Base-by-base conservation (phyloP, 2,113 vertebrate genomes). In the Rhadina sibilatrix region DNA sequence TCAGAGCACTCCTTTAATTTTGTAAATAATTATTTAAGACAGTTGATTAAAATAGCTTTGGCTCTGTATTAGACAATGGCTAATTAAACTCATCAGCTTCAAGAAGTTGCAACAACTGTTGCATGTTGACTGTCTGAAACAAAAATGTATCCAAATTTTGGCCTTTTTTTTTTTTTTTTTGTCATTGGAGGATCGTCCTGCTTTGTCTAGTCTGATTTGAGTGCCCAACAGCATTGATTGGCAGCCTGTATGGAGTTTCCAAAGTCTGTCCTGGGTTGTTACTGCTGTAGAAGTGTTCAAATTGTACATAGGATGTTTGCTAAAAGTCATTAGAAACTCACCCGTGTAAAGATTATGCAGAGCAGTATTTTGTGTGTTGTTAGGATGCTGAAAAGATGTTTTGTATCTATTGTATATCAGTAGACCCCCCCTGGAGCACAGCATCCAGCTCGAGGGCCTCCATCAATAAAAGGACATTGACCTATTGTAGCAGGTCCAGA, bases 311-410 rank as follows among this genome's bases (percentile, higher is more conserved):
- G 50, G 35, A 12, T 0, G 1, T 44, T 61, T 47, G 24, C 54
- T 70, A 47, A 22, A 30, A 46, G 63, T 27, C 25, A 40, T 0
- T 3, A 63, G 25, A 69, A 90, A 18, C 7, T 28, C 53, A 35
- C 3, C 40, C 4, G 0, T 0, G 2, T 22, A n/a, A 57, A 20
- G 27, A 40, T 66, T 77, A 24, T 33, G 15, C 3, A 7, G 17
- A 68, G 35, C 28, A 31, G 16, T 52, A 15, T 89, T 91, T 66
- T 61, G 2, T 57, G 17, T 38, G 15, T 50, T 1, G 1, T 53
- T 83, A 72, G 53, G 52, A 50, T 71, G 42, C 22, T 66, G 37
- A 79, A 33, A 71, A 74, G 42, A 6, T 35, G 44, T 66, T 90
- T 60, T 68, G 8, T 70, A 3, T 63, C 37, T 42, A 6, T 27